Conservation (phyloP, 2,113 vertebrate genomes). For the Choloepus hoffmanni region DNA sequence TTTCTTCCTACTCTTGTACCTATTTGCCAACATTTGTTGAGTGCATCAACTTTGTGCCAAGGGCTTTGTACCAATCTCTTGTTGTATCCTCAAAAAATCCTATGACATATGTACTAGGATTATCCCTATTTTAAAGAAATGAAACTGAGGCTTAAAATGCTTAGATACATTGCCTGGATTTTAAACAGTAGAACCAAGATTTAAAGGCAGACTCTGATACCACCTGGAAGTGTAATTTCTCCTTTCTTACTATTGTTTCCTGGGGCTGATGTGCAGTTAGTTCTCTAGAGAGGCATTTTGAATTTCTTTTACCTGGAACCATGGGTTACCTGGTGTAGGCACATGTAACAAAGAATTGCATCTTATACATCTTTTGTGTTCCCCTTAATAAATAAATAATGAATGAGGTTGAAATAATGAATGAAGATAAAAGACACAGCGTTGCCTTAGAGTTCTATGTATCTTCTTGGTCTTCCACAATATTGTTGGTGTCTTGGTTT, state of each 20-base stretch:
- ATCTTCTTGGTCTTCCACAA: background rate
- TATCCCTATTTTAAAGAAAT: background rate
- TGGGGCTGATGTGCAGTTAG: background rate
- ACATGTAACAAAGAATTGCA: background rate
- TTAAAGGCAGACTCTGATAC: background rate
- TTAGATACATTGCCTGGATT: background rate
- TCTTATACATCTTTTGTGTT: background rate
- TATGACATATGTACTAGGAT: background rate
- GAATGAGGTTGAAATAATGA: background rate
- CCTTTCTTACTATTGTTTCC: background rate
- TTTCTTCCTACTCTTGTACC: background rate
- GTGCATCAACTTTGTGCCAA: background rate
- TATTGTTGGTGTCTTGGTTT: background rate
- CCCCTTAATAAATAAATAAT: background rate
- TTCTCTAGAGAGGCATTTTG: background rate
- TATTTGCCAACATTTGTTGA: conserved; percentile 2
- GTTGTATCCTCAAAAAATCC: background rate
- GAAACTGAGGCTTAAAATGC: background rate
- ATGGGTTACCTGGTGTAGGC: background rate
- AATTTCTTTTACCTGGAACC: background rate
- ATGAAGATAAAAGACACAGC: background rate
- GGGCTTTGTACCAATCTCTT: background rate
- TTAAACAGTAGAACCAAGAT: background rate
- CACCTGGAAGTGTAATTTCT: background rate
- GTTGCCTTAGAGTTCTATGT: background rate